Base-by-base conservation (phyloP, 2,113 vertebrate species). In the Ochotona curzoniae region DNA sequence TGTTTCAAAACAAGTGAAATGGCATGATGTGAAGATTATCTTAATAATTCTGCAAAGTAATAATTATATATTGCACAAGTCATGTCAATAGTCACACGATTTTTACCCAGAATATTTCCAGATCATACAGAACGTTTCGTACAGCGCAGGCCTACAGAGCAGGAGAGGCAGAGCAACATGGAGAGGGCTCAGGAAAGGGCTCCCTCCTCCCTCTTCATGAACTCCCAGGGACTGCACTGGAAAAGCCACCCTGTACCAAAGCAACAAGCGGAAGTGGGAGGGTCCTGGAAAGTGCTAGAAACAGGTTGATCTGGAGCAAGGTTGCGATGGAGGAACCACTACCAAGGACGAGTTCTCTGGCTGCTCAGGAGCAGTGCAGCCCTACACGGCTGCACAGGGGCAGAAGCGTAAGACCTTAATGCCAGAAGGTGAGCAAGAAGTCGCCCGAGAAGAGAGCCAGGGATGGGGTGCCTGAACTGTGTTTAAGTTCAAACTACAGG, bases 91-190 rank as follows among this genome's bases (percentile, higher is more conserved):
- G 73, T 86, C n/a, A 49, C 1, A 38, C 15, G 83, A 82, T 70
- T 90, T 92, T 73, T 87, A 84, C 49, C 87, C 76, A 80, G 35
- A 82, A 83, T 74, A 61, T 90, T 79, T 87, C 15, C 75, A 47
- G 90, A 18, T 74, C 80, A 66, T 49, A 60, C 30, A 66, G 80
- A 86, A 49, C 69, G 54, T 60, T 44, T 49, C 21, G 5, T 2
- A 20, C 8, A 47, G 17, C 73, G 23, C 35, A 86, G 49, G 18
- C 30, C 70, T 67, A 51, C 57, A 30, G 18, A 51, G 61, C 30
- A 73, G 38, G 20, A 35, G 10, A 32, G 28, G 30, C 15, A 63
- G 8, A 49, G 69, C 44, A 54, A 26, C 12, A 69, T 69, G 21
- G 30, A 44, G 57, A 81, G 14, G 13, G 25, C 15, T 14, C 4